Conservation (phyloP, 2,113 vertebrate genomes). For the Rana temporaria region DNA sequence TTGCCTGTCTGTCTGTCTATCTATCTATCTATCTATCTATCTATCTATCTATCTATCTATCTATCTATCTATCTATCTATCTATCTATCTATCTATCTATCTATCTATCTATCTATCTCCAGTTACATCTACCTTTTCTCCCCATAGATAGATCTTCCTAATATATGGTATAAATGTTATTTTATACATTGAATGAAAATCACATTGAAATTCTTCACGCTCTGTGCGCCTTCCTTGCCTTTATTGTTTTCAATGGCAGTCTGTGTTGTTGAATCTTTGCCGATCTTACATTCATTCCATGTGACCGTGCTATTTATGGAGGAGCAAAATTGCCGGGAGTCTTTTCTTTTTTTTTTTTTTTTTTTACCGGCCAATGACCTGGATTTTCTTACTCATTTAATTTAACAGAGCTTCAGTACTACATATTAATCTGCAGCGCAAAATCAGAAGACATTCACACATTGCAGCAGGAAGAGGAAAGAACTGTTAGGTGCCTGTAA, state of each 20-base stretch:
- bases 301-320: slow-evolving; percentile 52
- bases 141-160: too few species aligned
- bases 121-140: too few species aligned
- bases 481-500: not conserved
- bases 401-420: slow-evolving; percentile 6
- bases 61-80: not conserved
- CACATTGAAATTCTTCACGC: too few species aligned
- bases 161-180: too few species aligned
- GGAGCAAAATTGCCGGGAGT: slow-evolving; percentile 45
- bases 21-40: not conserved
- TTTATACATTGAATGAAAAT: too few species aligned
- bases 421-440: slow-evolving; percentile 12
- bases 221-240: too few species aligned
- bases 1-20: slow-evolving; percentile 4
- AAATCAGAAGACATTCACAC: slow-evolving; percentile 7
- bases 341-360: slow-evolving; percentile 28
- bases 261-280: not conserved
- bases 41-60: slow-evolving; percentile 1
- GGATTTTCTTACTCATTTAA: slow-evolving; percentile 50
- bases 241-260: too few species aligned
- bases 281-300: slow-evolving; percentile 30
- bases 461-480: not conserved
- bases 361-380: slow-evolving; percentile 52
- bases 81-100: too few species aligned
- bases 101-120: too few species aligned